These are phyloP conservation scores for Tiliacea citrago DNA, from an alignment of 2,888 invertebrate species.

Conservation along the genomic window DNA sequence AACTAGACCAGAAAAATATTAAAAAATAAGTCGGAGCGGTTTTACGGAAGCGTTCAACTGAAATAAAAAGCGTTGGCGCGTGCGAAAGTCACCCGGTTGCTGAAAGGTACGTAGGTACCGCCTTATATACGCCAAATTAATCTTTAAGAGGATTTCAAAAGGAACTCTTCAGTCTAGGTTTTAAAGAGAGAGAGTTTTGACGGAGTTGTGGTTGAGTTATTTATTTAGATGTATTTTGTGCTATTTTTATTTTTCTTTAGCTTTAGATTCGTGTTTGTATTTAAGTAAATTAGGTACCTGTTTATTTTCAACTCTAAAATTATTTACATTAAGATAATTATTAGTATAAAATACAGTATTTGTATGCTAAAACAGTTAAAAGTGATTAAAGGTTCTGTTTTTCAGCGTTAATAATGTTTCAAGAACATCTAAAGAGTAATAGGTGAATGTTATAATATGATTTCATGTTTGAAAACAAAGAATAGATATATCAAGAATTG, in stretches of 20 bases:
- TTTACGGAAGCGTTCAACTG: slow-evolving; percentile 65
- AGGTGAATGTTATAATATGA: no score
- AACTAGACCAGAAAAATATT: slow-evolving; percentile 53
- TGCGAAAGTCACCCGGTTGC: slow-evolving; percentile 64
- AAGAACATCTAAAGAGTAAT: no score
- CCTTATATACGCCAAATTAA: slow-evolving; percentile 71
- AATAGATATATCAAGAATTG: no score
- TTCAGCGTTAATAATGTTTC: no score
- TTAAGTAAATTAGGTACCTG: neutral
- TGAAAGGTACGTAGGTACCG: slow-evolving; percentile 64
- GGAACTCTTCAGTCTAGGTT: slow-evolving; percentile 57
- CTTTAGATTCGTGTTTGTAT: neutral
- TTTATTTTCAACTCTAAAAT: no score
- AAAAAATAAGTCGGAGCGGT: slow-evolving; percentile 60
- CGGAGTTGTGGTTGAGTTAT: neutral
- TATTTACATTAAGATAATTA: no score
- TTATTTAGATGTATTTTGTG: slow-evolving; percentile 25
- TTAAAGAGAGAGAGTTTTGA: slow-evolving; percentile 51
- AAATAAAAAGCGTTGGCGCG: slow-evolving; percentile 70
- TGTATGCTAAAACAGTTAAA: no score
- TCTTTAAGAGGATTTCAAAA: slow-evolving; percentile 70
- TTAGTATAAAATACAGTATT: no score
- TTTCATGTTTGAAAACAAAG: no score
- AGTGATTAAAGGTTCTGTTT: no score
- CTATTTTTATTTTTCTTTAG: neutral